phyloP scores from a whole-genome alignment of 2,888 invertebrate species.

The Nomada fucata region DNA sequence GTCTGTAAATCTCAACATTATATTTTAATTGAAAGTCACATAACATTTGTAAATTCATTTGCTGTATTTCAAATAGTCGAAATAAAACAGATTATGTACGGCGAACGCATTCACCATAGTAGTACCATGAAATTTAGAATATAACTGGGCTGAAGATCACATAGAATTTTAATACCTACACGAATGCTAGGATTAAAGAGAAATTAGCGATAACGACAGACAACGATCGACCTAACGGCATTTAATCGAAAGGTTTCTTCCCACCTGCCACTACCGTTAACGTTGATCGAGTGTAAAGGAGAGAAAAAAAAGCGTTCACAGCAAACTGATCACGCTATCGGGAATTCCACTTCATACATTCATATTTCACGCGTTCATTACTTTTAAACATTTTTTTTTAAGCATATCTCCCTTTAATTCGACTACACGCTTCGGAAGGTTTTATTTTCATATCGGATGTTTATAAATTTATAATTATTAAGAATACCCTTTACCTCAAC shows the following conservation, averaged over 20 bases:
- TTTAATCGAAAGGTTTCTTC: constrained; percentile 49
- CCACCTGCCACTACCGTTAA: constrained; percentile 28
- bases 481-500: too few species aligned
- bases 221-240: constrained; percentile 45
- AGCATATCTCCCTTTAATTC: too few species aligned
- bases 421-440: too few species aligned
- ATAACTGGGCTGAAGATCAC: constrained; percentile 17
- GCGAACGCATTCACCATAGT: neutral
- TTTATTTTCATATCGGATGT: too few species aligned
- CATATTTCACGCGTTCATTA: neutral
- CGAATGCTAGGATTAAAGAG: constrained; percentile 35
- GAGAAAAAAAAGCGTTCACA: neutral
- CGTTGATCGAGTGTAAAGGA: constrained; percentile 27
- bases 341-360: constrained; percentile 2
- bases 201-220: constrained; percentile 40
- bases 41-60: too few species aligned
- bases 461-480: too few species aligned
- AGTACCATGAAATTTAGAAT: constrained; percentile 9
- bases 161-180: constrained; percentile 19
- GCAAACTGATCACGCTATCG: constrained; percentile 21
- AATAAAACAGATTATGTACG: neutral
- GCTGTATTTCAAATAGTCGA: neutral
- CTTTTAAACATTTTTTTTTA: too few species aligned
- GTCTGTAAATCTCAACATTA: too few species aligned
- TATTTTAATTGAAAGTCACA: too few species aligned